Percentiles rank a stretch among this genome's conserved stretches.
phyloP scores from a whole-genome alignment of 2,797 vertebrate species.

The Galago senegalensis region DNA sequence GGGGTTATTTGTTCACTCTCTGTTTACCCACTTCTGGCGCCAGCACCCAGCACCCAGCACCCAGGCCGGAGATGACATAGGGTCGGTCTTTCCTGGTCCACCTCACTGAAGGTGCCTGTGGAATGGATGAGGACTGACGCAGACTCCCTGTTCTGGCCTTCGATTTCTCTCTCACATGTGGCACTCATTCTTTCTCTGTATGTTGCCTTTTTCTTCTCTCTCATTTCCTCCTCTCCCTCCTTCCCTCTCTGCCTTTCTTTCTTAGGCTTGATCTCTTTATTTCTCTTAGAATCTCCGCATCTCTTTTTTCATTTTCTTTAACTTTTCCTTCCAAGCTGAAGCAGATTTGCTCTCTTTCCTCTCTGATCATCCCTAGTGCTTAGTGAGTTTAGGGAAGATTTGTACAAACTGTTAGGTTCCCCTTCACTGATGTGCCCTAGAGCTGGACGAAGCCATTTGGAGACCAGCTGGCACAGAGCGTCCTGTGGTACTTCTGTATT shows the following conservation, averaged over 20 bases:
- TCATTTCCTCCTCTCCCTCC: background rate
- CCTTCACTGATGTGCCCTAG: background rate
- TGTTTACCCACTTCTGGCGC: background rate
- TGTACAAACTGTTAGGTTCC: background rate
- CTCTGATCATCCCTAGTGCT: background rate
- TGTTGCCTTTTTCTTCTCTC: background rate
- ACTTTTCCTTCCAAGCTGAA: background rate
- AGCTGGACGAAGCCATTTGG: background rate
- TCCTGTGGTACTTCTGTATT: background rate
- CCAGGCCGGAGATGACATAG: accelerated
- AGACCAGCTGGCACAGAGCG: background rate
- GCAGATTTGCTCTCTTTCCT: background rate
- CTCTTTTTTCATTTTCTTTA: background rate
- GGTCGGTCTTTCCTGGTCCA: accelerated
- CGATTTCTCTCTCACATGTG: accelerated
- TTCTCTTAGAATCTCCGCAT: background rate
- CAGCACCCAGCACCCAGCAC: accelerated
- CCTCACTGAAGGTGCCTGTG: accelerated
- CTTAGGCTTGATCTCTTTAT: background rate
- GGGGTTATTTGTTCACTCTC: background rate
- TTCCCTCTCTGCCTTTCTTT: background rate
- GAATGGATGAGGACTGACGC: accelerated
- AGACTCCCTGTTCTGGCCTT: background rate
- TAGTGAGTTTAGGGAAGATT: background rate
- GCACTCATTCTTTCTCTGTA: accelerated